Evolutionary conservation across 1,140 invertebrate genomes (phyloP).

Genomic region (Trinorchestia longiramus): DNA sequence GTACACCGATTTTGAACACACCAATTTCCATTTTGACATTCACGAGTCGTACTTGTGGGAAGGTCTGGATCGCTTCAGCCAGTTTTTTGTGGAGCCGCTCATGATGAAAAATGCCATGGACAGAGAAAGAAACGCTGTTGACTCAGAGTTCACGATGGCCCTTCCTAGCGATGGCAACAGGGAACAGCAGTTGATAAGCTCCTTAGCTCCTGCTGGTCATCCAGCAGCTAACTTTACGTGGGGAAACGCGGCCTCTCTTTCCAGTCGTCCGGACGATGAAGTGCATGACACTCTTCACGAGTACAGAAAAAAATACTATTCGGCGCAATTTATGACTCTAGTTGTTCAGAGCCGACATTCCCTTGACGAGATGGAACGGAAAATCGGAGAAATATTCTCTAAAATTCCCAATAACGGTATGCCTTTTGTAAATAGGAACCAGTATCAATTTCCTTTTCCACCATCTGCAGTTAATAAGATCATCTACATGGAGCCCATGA

Average conservation of each 20-base stretch:
- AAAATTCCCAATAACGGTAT: slow-evolving; percentile 69
- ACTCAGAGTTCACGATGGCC: slow-evolving; percentile 87
- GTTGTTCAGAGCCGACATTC: slow-evolving; percentile 84
- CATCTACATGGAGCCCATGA: slow-evolving; percentile 86
- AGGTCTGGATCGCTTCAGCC: slow-evolving; percentile 86
- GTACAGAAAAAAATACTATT: slow-evolving; percentile 77
- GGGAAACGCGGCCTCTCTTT: slow-evolving; percentile 85
- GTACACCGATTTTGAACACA: slow-evolving; percentile 88
- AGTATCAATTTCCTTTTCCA: slow-evolving; percentile 75
- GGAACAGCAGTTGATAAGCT: slow-evolving; percentile 81
- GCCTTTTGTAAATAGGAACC: slow-evolving; percentile 47
- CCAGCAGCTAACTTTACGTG: slow-evolving; percentile 86
- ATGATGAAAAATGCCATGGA: slow-evolving; percentile 90
- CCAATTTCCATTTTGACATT: slow-evolving; percentile 94
- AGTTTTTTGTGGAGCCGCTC: slow-evolving; percentile 93
- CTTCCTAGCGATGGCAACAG: slow-evolving; percentile 78
- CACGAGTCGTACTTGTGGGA: slow-evolving; percentile 78
- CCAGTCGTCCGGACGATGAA: slow-evolving; percentile 73
- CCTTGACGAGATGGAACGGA: slow-evolving; percentile 80
- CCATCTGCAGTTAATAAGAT: slow-evolving; percentile 75
- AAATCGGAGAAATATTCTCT: slow-evolving; percentile 74
- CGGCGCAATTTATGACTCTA: slow-evolving; percentile 89
- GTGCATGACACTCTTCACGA: slow-evolving; percentile 77
- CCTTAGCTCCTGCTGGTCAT: slow-evolving; percentile 77
- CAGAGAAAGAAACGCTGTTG: slow-evolving; percentile 90